These are phyloP conservation scores for Pristionchus arcanus DNA, from an alignment of 2,888 invertebrate genomes.

Conservation along the genomic window DNA sequence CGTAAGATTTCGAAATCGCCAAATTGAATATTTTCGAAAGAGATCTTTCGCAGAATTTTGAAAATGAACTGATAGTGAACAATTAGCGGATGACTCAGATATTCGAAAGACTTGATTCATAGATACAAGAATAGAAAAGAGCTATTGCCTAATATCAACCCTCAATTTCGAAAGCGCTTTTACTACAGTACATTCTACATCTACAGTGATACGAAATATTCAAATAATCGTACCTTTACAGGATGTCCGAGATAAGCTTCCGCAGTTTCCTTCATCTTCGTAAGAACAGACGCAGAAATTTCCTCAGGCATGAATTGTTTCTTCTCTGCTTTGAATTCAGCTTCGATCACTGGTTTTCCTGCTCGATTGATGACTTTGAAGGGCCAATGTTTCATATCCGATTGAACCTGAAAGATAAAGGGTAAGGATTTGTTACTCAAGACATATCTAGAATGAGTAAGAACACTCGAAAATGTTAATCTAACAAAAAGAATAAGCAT, in stretches of 20 bases:
- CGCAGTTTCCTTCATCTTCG: conserved; percentile 66
- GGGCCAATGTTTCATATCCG: conserved; percentile 78
- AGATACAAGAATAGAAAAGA: too few relatives aligned
- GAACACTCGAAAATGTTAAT: neutral
- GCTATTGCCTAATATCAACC: too few relatives aligned
- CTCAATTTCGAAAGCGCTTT: too few relatives aligned
- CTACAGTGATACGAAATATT: too few relatives aligned
- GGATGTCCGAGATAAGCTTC: conserved; percentile 65
- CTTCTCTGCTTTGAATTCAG: conserved; percentile 86
- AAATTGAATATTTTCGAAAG: too few relatives aligned
- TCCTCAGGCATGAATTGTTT: conserved; percentile 52
- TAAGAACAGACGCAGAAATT: conserved; percentile 59
- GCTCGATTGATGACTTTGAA: conserved; percentile 73
- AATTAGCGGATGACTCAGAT: too few relatives aligned
- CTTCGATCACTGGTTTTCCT: conserved; percentile 81
- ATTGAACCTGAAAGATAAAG: conserved; percentile 63
- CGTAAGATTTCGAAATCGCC: too few relatives aligned
- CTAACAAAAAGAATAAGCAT: neutral
- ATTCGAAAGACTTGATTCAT: too few relatives aligned
- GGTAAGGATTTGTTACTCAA: neutral
- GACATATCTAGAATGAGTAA: neutral
- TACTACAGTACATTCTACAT: too few relatives aligned
- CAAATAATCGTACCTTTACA: conserved; percentile 56
- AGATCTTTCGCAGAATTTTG: too few relatives aligned
- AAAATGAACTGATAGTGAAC: too few relatives aligned